These are phyloP conservation scores for Wiebesia pumilae DNA, from an alignment of 1,140 invertebrate species.

Conservation along the genomic window DNA sequence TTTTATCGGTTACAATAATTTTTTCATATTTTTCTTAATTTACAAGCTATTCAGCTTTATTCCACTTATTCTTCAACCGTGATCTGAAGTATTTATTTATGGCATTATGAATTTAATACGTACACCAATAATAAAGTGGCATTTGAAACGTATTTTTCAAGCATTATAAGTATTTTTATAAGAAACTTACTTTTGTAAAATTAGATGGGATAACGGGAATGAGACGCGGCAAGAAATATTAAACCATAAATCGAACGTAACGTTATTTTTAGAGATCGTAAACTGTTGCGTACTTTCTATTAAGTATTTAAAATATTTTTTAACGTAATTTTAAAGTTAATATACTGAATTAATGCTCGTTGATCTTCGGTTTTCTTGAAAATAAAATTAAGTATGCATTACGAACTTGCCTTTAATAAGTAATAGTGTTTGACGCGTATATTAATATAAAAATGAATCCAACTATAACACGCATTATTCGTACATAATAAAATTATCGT, in stretches of 20 bases:
- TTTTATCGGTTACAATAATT: too few relatives aligned
- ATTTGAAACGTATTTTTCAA: background rate
- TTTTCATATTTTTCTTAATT: too few relatives aligned
- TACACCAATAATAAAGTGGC: background rate
- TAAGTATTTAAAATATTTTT: background rate
- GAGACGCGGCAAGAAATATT: background rate
- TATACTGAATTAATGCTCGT: background rate
- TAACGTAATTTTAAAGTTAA: background rate
- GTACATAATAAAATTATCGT: background rate
- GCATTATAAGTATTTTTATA: background rate
- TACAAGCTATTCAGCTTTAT: too few relatives aligned
- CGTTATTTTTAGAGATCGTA: background rate
- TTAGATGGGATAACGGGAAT: background rate
- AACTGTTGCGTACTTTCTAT: background rate
- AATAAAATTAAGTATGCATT: background rate
- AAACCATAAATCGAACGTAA: background rate
- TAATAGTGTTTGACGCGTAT: too few relatives aligned
- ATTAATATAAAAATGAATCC: background rate
- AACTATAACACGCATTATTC: background rate
- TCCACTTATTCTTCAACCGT: too few relatives aligned
- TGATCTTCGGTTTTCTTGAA: background rate
- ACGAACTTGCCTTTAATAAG: background rate
- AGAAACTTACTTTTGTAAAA: background rate
- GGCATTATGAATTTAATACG: background rate
- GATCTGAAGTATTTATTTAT: background rate